These are phyloP conservation scores for Danio choprae DNA, from an alignment of 2,797 vertebrate species.

Conservation along the genomic window DNA sequence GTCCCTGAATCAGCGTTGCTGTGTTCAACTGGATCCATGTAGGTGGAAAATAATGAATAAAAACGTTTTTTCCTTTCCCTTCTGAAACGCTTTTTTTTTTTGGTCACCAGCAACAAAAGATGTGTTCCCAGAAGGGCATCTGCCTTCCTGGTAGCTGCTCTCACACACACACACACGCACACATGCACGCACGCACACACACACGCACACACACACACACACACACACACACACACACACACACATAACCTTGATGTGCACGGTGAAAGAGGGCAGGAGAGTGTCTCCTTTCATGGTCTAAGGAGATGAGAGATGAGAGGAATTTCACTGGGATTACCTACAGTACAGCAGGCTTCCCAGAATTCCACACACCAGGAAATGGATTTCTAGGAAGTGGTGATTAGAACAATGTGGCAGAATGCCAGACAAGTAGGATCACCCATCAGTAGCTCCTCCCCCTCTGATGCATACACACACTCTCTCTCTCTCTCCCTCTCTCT, in stretches of 20 bases:
- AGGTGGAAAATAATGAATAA: slow-evolving; percentile 4
- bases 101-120: slow-evolving; percentile 34
- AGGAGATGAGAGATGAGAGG: slow-evolving; percentile 60
- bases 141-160: slow-evolving; percentile 32
- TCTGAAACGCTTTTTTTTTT: slow-evolving; percentile 1
- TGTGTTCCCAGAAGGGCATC: slow-evolving; percentile 42
- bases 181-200: slow-evolving; percentile 21
- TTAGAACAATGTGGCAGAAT: slow-evolving; percentile 62
- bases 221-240: slow-evolving; percentile 28
- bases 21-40: not conserved
- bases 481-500: slow-evolving; percentile 15
- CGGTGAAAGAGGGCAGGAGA: slow-evolving; percentile 23
- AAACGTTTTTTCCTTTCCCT: not conserved
- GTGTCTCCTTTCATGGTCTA: slow-evolving; percentile 58
- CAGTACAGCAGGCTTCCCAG: slow-evolving; percentile 60
- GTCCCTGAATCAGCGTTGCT: slow-evolving; percentile 16
- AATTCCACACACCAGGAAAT: slow-evolving; percentile 63
- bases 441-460: slow-evolving; percentile 42
- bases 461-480: slow-evolving; percentile 32
- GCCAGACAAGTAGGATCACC: slow-evolving; percentile 61
- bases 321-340: slow-evolving; percentile 66
- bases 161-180: slow-evolving; percentile 18
- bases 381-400: slow-evolving; percentile 67
- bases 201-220: slow-evolving; percentile 1
- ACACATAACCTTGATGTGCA: slow-evolving; percentile 14